Base-by-base conservation (phyloP, 2,888 invertebrate species). In the Athalia circularis region DNA sequence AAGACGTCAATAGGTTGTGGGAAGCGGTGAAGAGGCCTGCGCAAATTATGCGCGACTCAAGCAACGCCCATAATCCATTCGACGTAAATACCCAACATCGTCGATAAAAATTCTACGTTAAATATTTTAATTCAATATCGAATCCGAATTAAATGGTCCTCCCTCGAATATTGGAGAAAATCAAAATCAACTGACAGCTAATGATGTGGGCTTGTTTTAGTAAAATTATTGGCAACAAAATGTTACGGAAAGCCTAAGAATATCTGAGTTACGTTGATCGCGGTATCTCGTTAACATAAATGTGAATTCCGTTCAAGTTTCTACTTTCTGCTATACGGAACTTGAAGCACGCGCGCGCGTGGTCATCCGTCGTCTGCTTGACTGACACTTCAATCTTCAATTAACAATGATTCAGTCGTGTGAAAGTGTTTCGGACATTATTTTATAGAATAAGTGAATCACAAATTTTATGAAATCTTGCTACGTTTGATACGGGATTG, bases 1-100 rank as follows among this genome's bases (percentile, higher is more conserved):
- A 84, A 86, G 87, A 90, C 90, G 90, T 90, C 90, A 90, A 90
- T 90, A 90, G 88, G 85, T 88, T 61, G 74, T 62, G 62, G 75
- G 64, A 75, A 75, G 75, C 62, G 75, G 75, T 52, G 75, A 61
- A 61, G 48, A 47, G 29, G 74, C 59, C 52, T 75, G 75, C 75
- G 75, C 75, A 75, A 62, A 62, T 48, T 62, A 75, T 62, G 62
- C 61, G 64, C 64, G 7, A 64, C 48, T 75, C 43, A 9, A 6
- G 11, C 29, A 13, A 62, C 62, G 62, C 13, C 29, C 29, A 62
- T 54, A 54, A 11, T n/a, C 54, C n/a, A n/a, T 54, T 54, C 54
- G 54, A 54, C 54, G 54, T 54, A 11, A n/a, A 11, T 54, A 54
- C n/a, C 9, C n/a, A 11, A 9, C 7, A n/a, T 54, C 0, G n/a